Evolutionary conservation across 2,113 vertebrate species (phyloP).

Genomic region (Prunella fulvescens): DNA sequence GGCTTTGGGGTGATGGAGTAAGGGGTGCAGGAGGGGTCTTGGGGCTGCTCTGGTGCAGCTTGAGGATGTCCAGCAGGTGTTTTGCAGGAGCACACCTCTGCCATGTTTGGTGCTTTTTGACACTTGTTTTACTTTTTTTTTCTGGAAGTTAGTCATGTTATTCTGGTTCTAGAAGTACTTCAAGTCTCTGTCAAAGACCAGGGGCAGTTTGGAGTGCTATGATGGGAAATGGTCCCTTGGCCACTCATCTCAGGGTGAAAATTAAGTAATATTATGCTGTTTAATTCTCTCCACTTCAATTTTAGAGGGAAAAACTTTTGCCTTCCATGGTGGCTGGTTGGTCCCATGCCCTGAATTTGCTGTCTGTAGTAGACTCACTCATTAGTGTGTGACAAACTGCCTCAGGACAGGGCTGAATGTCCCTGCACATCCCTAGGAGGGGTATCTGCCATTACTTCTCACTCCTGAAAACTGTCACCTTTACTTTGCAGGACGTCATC

Average conservation of each 20-base stretch:
- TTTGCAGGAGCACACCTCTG: neutral
- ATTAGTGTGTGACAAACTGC: neutral
- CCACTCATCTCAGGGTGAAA: neutral
- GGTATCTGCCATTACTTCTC: neutral
- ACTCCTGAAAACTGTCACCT: neutral
- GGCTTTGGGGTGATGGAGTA: neutral
- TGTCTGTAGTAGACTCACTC: rapidly evolving
- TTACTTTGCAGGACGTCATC: neutral
- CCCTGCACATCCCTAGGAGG: neutral
- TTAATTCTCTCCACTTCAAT: neutral
- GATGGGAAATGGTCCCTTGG: neutral
- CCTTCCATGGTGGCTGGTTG: neutral
- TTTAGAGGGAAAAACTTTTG: neutral
- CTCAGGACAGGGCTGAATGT: neutral
- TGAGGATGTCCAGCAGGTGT: neutral
- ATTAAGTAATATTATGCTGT: neutral
- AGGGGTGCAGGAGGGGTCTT: neutral
- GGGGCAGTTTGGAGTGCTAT: neutral
- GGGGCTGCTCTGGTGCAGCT: neutral
- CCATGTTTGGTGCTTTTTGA: neutral
- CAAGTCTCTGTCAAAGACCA: neutral
- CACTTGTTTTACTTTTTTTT: neutral
- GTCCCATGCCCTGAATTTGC: neutral
- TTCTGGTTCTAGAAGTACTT: neutral
- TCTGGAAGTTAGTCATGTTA: rapidly evolving